Evolutionary conservation across 2,888 invertebrate species (phyloP), one percentile per base, ranked within the genome.

Genomic region (Cenopis cana): DNA sequence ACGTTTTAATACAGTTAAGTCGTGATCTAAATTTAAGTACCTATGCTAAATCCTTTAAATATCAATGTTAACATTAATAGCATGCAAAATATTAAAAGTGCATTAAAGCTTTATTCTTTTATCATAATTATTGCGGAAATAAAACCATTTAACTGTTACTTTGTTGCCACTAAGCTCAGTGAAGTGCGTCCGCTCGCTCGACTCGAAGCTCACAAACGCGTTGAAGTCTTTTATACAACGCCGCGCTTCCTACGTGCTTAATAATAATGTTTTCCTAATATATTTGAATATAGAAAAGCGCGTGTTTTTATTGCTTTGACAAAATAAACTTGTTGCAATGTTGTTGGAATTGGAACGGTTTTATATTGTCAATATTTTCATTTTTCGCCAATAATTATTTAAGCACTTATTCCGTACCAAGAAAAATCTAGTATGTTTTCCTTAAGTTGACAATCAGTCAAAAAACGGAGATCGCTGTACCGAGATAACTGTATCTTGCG

Each of bases 211-310:
- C 46, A 55, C 60, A 70, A 74, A 55, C 82, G 88, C 90, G 90
- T 90, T 90, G 84, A 89, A 81, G 83, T 90, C 89, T 89, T 89
- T 89, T 88, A 82, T 86, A 89, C 76, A 41, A 76, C 77, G 81
- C 77, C 71, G 67, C 74, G 71, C 52, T 69, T 38, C 68, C 33
- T 29, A 36, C 46, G 54, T 69, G 24, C 29, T 18, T 12, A 20
- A 60, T 59, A 54, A 54, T 55, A 60, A 52, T 50, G 20, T 36
- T 52, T 29, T 4, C 38, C 14, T 50, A n/a, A n/a, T 62, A 62
- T 36, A 36, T 56, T 36, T 12, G 18, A 50, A 12, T 50, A 17
- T 50, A 33, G 18, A 9, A 50, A 14, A n/a, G n/a, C n/a, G n/a
- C n/a, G n/a, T n/a, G n/a, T n/a, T n/a, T n/a, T n/a, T n/a, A n/a